Conservation (phyloP, 2,888 invertebrate genomes). For the Koerneria pararmatus region DNA sequence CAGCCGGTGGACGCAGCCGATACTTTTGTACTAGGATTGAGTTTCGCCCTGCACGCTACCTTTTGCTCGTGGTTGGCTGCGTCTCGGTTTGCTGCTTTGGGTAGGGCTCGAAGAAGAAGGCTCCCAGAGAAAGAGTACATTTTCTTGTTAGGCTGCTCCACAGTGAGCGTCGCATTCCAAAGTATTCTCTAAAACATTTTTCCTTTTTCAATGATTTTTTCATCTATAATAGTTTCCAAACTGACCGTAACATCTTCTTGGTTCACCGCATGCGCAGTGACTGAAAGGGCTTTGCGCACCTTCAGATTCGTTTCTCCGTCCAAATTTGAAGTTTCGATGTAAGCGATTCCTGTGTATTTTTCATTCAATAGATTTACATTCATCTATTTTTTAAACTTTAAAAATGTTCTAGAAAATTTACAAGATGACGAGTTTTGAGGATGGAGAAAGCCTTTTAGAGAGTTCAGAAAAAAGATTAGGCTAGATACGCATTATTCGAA, state of each 20-base stretch:
- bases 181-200: neutral
- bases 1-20: no score
- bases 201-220: neutral
- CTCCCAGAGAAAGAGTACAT: constrained; percentile 93
- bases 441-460: no score
- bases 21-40: no score
- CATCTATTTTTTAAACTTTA: no score
- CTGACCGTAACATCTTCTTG: constrained; percentile 3
- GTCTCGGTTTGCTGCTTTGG: no score
- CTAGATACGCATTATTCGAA: neutral
- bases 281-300: constrained; percentile 72
- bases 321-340: constrained; percentile 94
- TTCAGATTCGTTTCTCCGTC: constrained; percentile 98
- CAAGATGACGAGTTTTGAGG: no score
- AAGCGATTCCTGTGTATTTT: constrained; percentile 92
- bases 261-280: neutral
- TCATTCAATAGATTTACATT: no score
- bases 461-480: no score
- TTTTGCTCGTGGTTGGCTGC: no score
- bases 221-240: neutral
- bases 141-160: constrained; percentile 89
- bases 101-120: no score
- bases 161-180: constrained; percentile 61
- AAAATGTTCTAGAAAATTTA: no score
- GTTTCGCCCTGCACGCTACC: no score